Base-by-base conservation (phyloP, 2,113 vertebrate genomes). In the Halcyon malimbica region DNA sequence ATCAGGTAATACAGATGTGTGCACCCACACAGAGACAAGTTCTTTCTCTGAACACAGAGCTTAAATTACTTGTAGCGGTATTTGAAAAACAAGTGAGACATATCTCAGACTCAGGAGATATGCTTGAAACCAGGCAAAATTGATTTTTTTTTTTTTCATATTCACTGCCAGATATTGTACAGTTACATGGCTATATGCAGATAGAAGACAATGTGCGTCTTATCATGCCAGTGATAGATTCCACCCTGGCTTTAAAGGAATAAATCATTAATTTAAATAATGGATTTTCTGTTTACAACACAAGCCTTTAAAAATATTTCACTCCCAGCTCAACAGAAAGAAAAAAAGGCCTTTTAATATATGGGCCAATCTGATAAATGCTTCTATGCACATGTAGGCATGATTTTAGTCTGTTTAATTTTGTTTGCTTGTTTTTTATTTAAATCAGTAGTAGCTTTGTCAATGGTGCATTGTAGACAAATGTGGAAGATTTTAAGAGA, bases 201-300 rank as follows among this genome's bases (percentile, higher is more conserved):
- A 98, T 95, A 98, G 97, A 94, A 93, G 96, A 96, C 96, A 92
- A 93, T 7, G 62, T 74, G 77, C 79, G 11, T 88, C 97, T 97
- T 97, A 97, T 97, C 97, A 75, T 53, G 42, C 91, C 56, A 24
- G 25, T 86, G 96, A 98, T 95, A 96, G 96, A 97, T 96, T 96
- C 96, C 71, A 80, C 48, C 9, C 71, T 79, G 86, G 59, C 94
- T 95, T 97, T 97, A 94, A 95, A 95, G 94, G 90, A 95, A 97
- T 98, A 97, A 97, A 97, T 98, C 96, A 97, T 97, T 98, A 96
- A 97, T 96, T 97, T 95, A 97, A 97, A 97, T 96, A 8, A 96
- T 92, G 70, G 83, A 89, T 94, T 96, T 97, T 94, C 95, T 88
- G 85, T 96, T 97, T 90, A 85, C 23, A 93, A 89, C 92, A 80